A percentile compares a stretch with the other conserved stretches of the same genome.
phyloP scores from a whole-genome alignment of 2,113 vertebrate species.

The Chaetorhynchus papuensis region DNA sequence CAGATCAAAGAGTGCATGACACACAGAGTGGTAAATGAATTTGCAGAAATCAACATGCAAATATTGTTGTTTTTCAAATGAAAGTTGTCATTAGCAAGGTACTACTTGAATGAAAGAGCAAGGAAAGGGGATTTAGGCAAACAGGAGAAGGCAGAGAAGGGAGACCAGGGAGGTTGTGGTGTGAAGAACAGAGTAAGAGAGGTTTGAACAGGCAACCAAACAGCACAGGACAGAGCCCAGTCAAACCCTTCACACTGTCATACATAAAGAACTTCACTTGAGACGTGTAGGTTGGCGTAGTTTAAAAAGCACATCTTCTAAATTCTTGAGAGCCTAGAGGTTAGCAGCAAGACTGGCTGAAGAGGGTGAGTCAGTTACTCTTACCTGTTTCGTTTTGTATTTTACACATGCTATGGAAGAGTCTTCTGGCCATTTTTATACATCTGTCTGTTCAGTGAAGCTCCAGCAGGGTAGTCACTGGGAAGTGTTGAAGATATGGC shows the following conservation, averaged over 20 bases:
- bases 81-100: neutral
- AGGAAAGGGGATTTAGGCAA: neutral
- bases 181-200: neutral
- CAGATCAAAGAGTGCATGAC: neutral
- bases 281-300: neutral
- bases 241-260: neutral
- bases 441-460: neutral
- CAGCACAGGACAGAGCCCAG: neutral
- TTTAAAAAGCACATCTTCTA: neutral
- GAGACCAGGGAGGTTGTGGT: neutral
- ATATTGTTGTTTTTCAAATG: neutral
- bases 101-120: neutral
- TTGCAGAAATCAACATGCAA: neutral
- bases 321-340: neutral
- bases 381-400: constrained; percentile 8
- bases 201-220: neutral
- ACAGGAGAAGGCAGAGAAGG: neutral
- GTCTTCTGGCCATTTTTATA: neutral
- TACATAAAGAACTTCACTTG: neutral
- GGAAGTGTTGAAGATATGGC: neutral
- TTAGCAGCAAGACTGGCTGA: neutral
- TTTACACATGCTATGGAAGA: neutral
- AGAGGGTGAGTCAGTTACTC: neutral
- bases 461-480: neutral
- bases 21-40: neutral